Conservation (phyloP, 2,888 invertebrate genomes). For the Drosophila putrida region DNA sequence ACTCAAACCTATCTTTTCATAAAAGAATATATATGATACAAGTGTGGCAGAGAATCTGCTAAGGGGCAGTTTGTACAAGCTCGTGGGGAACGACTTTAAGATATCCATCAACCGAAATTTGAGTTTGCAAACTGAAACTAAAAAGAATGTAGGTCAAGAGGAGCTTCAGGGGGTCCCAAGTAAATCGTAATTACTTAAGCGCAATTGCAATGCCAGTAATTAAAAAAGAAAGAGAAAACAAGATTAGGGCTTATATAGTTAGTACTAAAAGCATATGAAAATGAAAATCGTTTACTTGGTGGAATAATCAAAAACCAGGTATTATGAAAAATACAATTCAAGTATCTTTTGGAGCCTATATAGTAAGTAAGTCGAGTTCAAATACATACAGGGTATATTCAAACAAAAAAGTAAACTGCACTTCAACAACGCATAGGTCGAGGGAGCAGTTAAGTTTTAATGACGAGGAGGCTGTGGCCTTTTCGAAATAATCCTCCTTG, state of each 20-base stretch:
- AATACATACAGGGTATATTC: constrained; percentile 1
- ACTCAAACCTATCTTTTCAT: constrained; percentile 42
- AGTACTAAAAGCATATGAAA: too few relatives aligned
- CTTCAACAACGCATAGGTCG: constrained; percentile 11
- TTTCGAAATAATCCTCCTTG: constrained; percentile 2
- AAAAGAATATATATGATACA: constrained; percentile 30
- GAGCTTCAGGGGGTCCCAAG: background rate
- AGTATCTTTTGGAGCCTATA: background rate
- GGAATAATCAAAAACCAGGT: too few relatives aligned
- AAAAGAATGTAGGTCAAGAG: constrained; percentile 1
- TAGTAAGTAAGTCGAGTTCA: too few relatives aligned
- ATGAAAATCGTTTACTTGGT: too few relatives aligned
- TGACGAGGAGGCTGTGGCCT: constrained; percentile 40
- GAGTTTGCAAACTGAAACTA: background rate
- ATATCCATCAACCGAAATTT: constrained; percentile 3
- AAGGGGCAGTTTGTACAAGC: background rate
- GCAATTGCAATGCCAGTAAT: too few relatives aligned
- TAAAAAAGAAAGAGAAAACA: too few relatives aligned
- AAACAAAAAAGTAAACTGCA: background rate
- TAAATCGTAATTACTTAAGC: too few relatives aligned
- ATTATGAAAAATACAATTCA: too few relatives aligned
- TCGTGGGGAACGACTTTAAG: background rate
- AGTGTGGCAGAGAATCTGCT: constrained; percentile 3
- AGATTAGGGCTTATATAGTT: too few relatives aligned
- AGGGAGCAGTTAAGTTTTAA: constrained; percentile 53